Conservation (phyloP, 2,888 invertebrate genomes). For the Leptogaster cylindrica region DNA sequence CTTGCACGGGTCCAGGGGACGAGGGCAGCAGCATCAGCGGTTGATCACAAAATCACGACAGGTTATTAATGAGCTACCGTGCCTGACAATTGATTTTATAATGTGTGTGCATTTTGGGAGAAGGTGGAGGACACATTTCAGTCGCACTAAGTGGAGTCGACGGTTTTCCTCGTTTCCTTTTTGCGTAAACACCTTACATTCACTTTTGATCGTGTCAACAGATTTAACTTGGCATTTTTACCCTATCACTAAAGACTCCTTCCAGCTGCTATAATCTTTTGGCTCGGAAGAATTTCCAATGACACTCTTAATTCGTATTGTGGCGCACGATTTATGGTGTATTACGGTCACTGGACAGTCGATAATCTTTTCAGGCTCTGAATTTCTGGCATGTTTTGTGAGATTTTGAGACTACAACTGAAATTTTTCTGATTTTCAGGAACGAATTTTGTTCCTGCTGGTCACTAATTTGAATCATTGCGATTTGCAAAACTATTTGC, state of each 20-base stretch:
- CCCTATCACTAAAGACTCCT: slow-evolving; percentile 5
- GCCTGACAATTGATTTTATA: slow-evolving; percentile 45
- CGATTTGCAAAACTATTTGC: no score
- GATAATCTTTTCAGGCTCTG: no score
- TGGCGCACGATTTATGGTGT: slow-evolving; percentile 17
- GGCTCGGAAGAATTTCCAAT: slow-evolving; percentile 8
- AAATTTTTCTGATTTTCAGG: no score
- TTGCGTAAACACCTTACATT: slow-evolving; percentile 33
- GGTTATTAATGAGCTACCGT: slow-evolving; percentile 47
- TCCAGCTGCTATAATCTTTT: not conserved
- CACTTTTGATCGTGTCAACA: slow-evolving; percentile 42
- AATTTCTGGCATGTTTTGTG: no score
- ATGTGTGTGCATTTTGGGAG: slow-evolving; percentile 37
- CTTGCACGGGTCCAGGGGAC: not conserved
- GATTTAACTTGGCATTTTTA: slow-evolving; percentile 34
- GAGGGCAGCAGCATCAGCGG: slow-evolving; percentile 17
- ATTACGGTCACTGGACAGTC: no score
- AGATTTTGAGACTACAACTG: no score
- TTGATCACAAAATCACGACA: slow-evolving; percentile 46
- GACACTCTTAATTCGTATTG: slow-evolving; percentile 22
- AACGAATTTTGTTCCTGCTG: no score
- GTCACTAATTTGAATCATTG: no score
- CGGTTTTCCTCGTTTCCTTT: not conserved
- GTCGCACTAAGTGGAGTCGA: not conserved
- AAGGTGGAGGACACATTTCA: slow-evolving; percentile 29